Evolutionary conservation across 2,888 invertebrate genomes (phyloP).

Genomic region (Aleiodes testaceus): DNA sequence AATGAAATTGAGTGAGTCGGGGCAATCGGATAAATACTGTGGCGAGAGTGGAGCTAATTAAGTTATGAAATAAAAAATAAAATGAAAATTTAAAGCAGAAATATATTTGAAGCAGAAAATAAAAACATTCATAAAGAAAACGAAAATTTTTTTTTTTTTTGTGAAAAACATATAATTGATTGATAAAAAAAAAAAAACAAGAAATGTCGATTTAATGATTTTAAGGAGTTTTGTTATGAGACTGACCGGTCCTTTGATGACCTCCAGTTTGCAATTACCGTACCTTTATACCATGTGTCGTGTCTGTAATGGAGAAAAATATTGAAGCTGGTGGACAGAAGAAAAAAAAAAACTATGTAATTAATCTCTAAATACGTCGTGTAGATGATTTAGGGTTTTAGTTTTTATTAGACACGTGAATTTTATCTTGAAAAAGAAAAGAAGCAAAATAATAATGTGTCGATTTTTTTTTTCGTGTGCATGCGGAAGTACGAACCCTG

Average conservation of each 20-base stretch:
- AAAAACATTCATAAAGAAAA: constrained; percentile 33
- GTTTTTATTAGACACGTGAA: constrained; percentile 27
- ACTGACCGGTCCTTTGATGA: constrained; percentile 67
- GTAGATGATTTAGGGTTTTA: constrained; percentile 45
- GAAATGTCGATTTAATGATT: constrained; percentile 42
- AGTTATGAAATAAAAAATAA: constrained; percentile 17
- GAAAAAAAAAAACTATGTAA: constrained; percentile 19
- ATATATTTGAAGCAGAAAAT: constrained; percentile 30
- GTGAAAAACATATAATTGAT: constrained; percentile 38
- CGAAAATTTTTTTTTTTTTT: constrained; percentile 12
- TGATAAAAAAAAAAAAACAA: constrained; percentile 41
- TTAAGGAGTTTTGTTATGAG: constrained; percentile 68
- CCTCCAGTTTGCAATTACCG: constrained; percentile 67
- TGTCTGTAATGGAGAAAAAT: constrained; percentile 50
- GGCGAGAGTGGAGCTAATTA: constrained; percentile 44
- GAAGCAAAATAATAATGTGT: constrained; percentile 39
- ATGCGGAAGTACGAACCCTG: constrained; percentile 46
- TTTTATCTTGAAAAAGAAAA: constrained; percentile 45
- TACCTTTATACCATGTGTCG: constrained; percentile 60
- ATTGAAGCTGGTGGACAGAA: constrained; percentile 22
- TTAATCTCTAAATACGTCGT: constrained; percentile 52
- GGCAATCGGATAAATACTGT: constrained; percentile 60
- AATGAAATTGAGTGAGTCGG: constrained; percentile 61
- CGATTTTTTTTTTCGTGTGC: constrained; percentile 39
- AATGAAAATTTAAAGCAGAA: not conserved